Evolutionary conservation across 2,888 invertebrate genomes (phyloP), one percentile per base, ranked within the genome.

Genomic region (Pecten maximus): DNA sequence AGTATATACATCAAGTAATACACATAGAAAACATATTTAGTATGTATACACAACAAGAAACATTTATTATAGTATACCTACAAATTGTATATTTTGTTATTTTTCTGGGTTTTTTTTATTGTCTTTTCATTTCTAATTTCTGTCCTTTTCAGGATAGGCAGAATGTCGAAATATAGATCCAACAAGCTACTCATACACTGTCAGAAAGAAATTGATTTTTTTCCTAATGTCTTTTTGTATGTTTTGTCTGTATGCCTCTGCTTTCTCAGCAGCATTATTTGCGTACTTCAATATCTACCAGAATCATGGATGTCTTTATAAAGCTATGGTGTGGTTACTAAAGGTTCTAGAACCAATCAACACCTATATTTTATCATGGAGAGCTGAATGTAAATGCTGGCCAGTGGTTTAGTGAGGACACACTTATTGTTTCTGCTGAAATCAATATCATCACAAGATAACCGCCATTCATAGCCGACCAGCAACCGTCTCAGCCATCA

Each of bases 341-440:
- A 74, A 35, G 1, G 16, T 35, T 35, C 10, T 6, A 35, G 60
- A 60, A n/a, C 1, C 6, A 28, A 28, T 60, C 4, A 2, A 35
- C 0, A 35, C 23, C 74, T 35, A 28, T 35, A 15, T 74, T 74
- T 74, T 74, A 16, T 74, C 35, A 35, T 28, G 8, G 10, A 1
- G 35, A 74, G 74, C 35, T 16, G 35, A 12, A 35, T 35, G 35
- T 28, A 23, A 74, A 28, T 28, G 74, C 35, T 74, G 74, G 74
- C 28, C 10, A 74, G 2, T 10, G 8, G 35, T 28, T 74, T 74
- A 35, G 28, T 35, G 74, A 35, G 35, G 35, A 15, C 2, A 74
- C 74, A 74, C 74, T 74, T 74, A 74, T 74, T 74, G 74, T 74
- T 74, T 74, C 74, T 35, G 35, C 74, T 74, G 74, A 74, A 74